A percentile compares a stretch with the other conserved stretches of the same genome.
Conservation (phyloP, 2,888 invertebrate species). For the Scotopteryx bipunctaria region DNA sequence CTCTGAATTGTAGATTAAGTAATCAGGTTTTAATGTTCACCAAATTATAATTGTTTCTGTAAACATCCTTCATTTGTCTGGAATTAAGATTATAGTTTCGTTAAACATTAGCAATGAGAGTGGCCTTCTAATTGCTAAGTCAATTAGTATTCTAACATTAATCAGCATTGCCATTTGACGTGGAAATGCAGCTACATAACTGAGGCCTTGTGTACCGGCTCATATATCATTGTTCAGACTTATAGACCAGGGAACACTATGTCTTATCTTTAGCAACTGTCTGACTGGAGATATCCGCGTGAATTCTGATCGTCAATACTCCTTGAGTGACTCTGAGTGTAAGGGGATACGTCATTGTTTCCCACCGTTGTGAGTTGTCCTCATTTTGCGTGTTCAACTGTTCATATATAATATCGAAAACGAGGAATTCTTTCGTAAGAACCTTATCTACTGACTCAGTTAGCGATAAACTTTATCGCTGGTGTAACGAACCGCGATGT, state of each 20-base stretch:
- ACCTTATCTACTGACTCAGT: conserved; percentile 11
- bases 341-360: not conserved
- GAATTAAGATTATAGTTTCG: too few relatives aligned
- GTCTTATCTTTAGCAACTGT: too few relatives aligned
- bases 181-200: too few relatives aligned
- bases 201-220: too few relatives aligned
- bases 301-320: too few relatives aligned
- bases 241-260: too few relatives aligned
- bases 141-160: not conserved
- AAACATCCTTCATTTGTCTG: too few relatives aligned
- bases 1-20: not conserved
- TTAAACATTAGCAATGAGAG: not conserved
- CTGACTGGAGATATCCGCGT: too few relatives aligned
- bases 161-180: not conserved
- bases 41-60: too few relatives aligned
- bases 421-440: conserved; percentile 6
- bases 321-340: too few relatives aligned
- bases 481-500: conserved; percentile 1
- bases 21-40: too few relatives aligned
- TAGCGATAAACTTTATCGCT: conserved; percentile 14
- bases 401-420: not conserved
- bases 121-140: not conserved
- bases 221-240: too few relatives aligned
- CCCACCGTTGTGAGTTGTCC: not conserved
- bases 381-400: not conserved